phyloP scores from a whole-genome alignment of 1,140 invertebrate species.

The Bilobella aurantiaca region DNA sequence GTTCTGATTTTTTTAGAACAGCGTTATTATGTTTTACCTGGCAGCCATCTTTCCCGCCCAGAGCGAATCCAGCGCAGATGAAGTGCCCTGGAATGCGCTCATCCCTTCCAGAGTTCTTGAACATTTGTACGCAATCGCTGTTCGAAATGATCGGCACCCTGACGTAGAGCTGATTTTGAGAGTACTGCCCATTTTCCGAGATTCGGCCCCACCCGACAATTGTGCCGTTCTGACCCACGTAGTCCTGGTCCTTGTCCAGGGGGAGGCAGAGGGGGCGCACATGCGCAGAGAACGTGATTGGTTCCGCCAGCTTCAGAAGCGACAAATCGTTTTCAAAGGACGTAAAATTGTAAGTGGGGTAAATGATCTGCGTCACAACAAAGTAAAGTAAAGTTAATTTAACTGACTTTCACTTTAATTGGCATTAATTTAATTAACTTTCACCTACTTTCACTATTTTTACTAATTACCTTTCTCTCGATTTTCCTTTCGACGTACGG shows the following conservation, averaged over 20 bases:
- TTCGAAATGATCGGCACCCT: slow-evolving; percentile 87
- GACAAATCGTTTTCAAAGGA: slow-evolving; percentile 90
- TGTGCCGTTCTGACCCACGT: slow-evolving; percentile 78
- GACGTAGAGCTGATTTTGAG: slow-evolving; percentile 76
- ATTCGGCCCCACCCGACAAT: slow-evolving; percentile 13
- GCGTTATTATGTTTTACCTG: slow-evolving; percentile 45
- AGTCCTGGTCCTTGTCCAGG: slow-evolving; percentile 58
- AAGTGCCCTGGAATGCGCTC: slow-evolving; percentile 89
- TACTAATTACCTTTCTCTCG: slow-evolving; percentile 48
- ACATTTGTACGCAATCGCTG: slow-evolving; percentile 82
- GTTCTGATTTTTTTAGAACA: not conserved
- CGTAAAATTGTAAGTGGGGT: slow-evolving; percentile 88
- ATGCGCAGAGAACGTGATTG: slow-evolving; percentile 56
- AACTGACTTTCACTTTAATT: too few species aligned
- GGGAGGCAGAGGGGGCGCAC: slow-evolving; percentile 82
- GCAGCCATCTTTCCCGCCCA: slow-evolving; percentile 15
- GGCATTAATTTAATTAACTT: too few species aligned
- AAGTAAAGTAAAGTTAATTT: not conserved
- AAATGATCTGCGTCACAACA: slow-evolving; percentile 49
- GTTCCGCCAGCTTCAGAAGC: slow-evolving; percentile 66
- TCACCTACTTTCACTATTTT: not conserved
- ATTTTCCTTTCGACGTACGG: slow-evolving; percentile 75
- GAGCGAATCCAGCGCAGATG: slow-evolving; percentile 56
- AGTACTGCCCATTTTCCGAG: slow-evolving; percentile 80
- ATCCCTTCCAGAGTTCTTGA: slow-evolving; percentile 71